Base-by-base conservation (phyloP, 35 echinoderm and acorn worm genomes). In the Apostichopus japonicus region DNA sequence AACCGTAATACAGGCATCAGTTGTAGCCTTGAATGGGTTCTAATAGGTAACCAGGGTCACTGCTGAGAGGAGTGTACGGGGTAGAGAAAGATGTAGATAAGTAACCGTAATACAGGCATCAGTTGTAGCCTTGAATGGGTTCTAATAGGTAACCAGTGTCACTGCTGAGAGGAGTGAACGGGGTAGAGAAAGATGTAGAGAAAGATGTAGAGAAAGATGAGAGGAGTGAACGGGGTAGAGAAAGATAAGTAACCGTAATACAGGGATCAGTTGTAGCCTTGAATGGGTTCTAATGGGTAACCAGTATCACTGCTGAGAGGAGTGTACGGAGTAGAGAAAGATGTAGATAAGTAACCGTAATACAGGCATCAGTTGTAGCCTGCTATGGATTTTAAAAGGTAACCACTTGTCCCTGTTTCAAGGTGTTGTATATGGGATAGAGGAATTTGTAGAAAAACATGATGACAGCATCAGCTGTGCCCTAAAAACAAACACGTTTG, bases 261-360 rank as follows among this genome's bases (percentile, higher is more conserved):
- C 8, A 54, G 54, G 79, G 1, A 33, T 33, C 27, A 33, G 27
- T 33, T 33, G 27, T 33, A 90, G 84, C 1, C 27, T 33, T 33
- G 27, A 33, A 33, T 33, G 27, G 27, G 27, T 33, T 33, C 0
- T 33, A 33, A 33, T 33, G 2, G 27, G 27, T 33, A 33, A 73
- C 96, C 96, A 8, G 80, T 95, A 5, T 95, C 93, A 51, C 84
- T 95, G 61, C 76, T 98, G 19, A 98, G 92, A 23, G 96, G 96
- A n/a, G 81, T 90, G 7, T 90, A 98, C 84, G 93, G 86, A 24
- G 9, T 15, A 19, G 86, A 88, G 79, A 54, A 54, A 54, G 79
- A 83, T 54, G 79, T 54, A 11, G 51, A 83, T 15, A 8, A 83
- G 78, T 6, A 81, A 53, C 51, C 17, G 7, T 55, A 11, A 54